Base-by-base conservation (phyloP, 2,888 invertebrate species). In the Euspilapteryx auroguttella region DNA sequence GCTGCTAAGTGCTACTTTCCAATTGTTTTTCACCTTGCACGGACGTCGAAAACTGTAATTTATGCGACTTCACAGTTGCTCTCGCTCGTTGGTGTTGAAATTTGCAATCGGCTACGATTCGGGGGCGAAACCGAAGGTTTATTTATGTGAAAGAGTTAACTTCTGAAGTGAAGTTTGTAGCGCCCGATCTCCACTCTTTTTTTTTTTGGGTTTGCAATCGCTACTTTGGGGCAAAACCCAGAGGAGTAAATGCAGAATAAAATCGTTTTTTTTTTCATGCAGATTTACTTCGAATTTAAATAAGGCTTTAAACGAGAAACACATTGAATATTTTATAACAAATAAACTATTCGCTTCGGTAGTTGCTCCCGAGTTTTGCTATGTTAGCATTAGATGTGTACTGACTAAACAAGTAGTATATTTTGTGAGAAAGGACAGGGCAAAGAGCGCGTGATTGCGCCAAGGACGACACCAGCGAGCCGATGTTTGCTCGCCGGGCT, bases 11-110 rank as follows among this genome's bases (percentile, higher is more conserved):
- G 68, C 64, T 66, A 65, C 68, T 69, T 64, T 55, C 53, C 55
- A 53, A 64, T 68, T 68, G 66, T 73, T 73, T 73, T 75, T 73
- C 65, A 65, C 64, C 54, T 59, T 50, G 48, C 12, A 12, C 52
- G 39, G 46, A 48, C 54, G 57, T 56, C 57, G 55, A 58, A 50
- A 64, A 59, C 61, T 54, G 65, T 71, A 73, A 75, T 75, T 75
- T 71, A 75, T 73, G 69, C 61, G 71, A 71, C 69, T 73, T 69
- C 55, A 54, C 65, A 69, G 66, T 71, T 69, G 48, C 45, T 52
- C 55, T 71, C 69, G 48, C 45, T 52, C 55, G 54, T 45, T 50
- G 47, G 47, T 47, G 54, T 55, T 54, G 52, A 68, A 73, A 69
- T 73, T 69, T 66, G 66, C 62, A 68, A 73, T 75, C 64, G 69